Evolutionary conservation across 53 echinoderm and acorn worm genomes (phyloP).

Genomic region (Holothuria scabra): DNA sequence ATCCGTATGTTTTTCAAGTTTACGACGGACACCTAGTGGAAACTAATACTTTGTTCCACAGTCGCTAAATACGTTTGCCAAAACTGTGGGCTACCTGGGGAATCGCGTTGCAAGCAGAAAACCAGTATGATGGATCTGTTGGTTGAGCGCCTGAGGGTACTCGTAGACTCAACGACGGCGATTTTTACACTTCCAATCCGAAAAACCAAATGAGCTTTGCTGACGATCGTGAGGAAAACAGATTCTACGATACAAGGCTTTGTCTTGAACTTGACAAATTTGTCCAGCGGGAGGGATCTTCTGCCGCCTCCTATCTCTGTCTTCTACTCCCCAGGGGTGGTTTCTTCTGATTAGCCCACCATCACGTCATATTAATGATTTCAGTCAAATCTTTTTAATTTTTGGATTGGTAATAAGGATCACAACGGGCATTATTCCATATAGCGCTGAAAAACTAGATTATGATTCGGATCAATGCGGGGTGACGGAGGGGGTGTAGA

Average conservation of each 20-base stretch:
- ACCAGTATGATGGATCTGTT: background rate
- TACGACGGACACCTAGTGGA: no score
- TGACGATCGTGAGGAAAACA: slow-evolving; percentile 14
- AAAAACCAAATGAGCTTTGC: slow-evolving; percentile 5
- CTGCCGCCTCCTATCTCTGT: background rate
- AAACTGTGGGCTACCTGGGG: slow-evolving; percentile 1
- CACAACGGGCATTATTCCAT: no score
- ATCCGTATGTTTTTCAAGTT: no score
- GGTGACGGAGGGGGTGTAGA: no score
- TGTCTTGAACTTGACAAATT: slow-evolving; percentile 16
- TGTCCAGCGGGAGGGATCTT: background rate
- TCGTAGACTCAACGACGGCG: background rate
- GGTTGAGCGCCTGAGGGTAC: background rate
- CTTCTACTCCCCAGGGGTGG: no score
- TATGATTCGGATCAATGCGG: no score
- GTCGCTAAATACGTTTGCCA: slow-evolving; percentile 19
- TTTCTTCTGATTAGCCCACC: no score
- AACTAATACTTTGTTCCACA: background rate
- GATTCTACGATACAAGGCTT: background rate
- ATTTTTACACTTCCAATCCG: background rate
- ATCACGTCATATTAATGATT: no score
- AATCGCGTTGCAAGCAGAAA: background rate
- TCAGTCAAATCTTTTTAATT: no score
- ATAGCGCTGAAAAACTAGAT: no score
- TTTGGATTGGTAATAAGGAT: no score